phyloP scores from a whole-genome alignment of 2,113 vertebrate genomes.

The Manacus vitellinus region DNA sequence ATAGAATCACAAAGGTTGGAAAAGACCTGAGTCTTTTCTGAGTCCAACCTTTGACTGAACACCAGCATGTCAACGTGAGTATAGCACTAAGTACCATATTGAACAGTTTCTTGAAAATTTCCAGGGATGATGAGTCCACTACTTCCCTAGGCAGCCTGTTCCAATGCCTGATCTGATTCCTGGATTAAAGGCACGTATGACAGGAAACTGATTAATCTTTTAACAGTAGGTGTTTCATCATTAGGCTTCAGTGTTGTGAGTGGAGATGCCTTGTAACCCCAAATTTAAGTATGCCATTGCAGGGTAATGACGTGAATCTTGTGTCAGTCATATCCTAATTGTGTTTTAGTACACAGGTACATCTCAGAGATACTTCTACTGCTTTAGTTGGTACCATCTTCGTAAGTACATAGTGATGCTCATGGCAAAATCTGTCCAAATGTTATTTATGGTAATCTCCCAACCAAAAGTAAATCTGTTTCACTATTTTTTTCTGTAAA shows the following conservation, averaged over 20 bases:
- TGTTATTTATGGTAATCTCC: constrained; percentile 1
- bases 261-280: background rate
- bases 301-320: background rate
- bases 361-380: background rate
- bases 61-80: background rate
- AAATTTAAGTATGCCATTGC: background rate
- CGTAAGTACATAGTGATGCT: background rate
- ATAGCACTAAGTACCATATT: background rate
- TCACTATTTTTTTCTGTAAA: constrained; percentile 54
- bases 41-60: background rate
- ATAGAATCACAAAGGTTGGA: background rate
- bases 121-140: background rate
- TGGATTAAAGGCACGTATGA: background rate
- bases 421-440: constrained; percentile 29
- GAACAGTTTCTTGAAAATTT: background rate
- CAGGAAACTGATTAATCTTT: background rate
- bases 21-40: background rate
- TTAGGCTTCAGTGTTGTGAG: background rate
- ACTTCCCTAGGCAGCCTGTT: background rate
- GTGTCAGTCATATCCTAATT: background rate
- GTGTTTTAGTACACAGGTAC: background rate
- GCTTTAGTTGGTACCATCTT: background rate
- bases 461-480: constrained; percentile 35
- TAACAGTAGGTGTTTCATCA: background rate
- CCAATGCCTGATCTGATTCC: background rate